Base-by-base conservation (phyloP, 2,113 vertebrate species). In the Tautogolabrus adspersus region DNA sequence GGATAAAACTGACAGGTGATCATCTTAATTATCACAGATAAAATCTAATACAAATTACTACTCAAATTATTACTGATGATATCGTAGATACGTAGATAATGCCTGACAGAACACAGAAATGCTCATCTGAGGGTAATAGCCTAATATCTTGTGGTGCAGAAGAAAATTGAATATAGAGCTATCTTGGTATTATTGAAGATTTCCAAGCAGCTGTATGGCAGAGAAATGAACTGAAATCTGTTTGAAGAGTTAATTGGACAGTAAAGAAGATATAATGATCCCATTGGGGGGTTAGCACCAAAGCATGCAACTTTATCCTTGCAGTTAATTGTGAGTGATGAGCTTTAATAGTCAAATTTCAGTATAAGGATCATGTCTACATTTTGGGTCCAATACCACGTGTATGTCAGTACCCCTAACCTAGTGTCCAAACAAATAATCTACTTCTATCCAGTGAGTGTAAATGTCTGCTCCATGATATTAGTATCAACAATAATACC, bases 41-140 rank as follows among this genome's bases (percentile, higher is more conserved):
- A 11, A 75, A 76, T 82, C 66, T 55, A 18, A 68, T 44, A 59
- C 21, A 82, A 75, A 79, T 71, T 3, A 71, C 9, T 55, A 47
- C 40, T 63, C 23, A 64, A 82, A 82, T 77, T 80, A 75, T 47
- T 52, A 30, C 51, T 30, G 30, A 71, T 78, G 80, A 65, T 47
- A 83, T 21, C 19, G 16, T 1, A 38, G n/a, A 15, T 37, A 34
- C 56, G 52, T 11, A 30, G 18, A n/a, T 67, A 59, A 75, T 57
- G 9, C 59, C 52, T 78, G 67, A 75, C 49, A 26, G 21, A 75
- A 30, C 19, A 60, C 59, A 82, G 59, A 64, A 64, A 75, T 10
- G 21, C 47, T 46, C 46, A 64, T 23, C 56, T 73, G 57, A 77
- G 46, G 61, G 42, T 55, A 60, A 40, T 10, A n/a, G 49, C 49